Percentiles rank a stretch among this genome's conserved stretches.
phyloP scores from a whole-genome alignment of 2,888 invertebrate genomes.

The Noctua janthina region DNA sequence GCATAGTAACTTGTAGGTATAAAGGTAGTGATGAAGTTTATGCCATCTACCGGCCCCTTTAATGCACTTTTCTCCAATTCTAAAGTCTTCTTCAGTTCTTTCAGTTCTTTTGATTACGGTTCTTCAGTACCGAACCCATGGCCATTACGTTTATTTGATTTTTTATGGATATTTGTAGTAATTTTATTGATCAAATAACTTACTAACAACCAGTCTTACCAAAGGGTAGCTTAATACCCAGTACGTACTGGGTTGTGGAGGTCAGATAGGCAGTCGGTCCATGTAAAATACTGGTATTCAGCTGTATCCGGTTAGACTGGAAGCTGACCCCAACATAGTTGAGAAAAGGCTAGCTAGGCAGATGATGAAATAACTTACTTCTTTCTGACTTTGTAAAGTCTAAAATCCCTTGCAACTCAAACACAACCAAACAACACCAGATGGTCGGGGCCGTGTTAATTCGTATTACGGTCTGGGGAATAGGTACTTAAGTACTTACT shows the following conservation, averaged over 20 bases:
- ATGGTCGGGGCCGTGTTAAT: slow-evolving; percentile 15
- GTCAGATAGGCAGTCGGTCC: too few species aligned
- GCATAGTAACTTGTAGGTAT: too few species aligned
- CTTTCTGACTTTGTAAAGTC: background rate
- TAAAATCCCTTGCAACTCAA: background rate
- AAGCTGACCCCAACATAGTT: too few species aligned
- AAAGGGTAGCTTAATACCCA: too few species aligned
- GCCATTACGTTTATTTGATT: background rate
- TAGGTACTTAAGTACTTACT: slow-evolving; percentile 17
- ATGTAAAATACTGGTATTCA: too few species aligned
- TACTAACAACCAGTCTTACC: too few species aligned
- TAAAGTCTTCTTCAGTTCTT: background rate
- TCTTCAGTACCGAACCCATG: background rate
- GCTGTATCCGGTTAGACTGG: too few species aligned
- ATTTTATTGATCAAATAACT: too few species aligned
- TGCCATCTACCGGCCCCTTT: background rate
- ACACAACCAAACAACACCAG: background rate
- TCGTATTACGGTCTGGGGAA: slow-evolving; percentile 12
- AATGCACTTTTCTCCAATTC: background rate
- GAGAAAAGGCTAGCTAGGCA: too few species aligned
- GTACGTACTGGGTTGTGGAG: too few species aligned
- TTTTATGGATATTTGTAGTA: too few species aligned
- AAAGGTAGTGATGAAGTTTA: background rate
- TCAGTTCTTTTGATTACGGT: background rate
- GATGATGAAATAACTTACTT: background rate